Base-by-base conservation (phyloP, 2,888 invertebrate species). In the Frankliniella intonsa region DNA sequence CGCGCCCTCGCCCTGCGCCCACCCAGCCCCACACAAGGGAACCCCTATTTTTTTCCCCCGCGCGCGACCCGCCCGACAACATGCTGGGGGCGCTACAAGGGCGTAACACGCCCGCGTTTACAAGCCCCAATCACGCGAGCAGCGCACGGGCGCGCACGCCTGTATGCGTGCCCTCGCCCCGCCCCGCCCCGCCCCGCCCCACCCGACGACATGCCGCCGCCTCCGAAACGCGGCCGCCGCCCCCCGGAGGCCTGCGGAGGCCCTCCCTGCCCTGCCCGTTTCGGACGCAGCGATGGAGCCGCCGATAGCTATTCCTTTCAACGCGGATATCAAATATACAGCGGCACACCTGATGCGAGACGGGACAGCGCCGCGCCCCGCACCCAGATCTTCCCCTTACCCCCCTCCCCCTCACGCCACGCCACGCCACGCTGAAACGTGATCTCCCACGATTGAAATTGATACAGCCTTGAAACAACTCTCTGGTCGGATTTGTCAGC, bases 241-340 rank as follows among this genome's bases (percentile, higher is more conserved):
- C 38, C 3, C 38, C 38, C 38, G 5, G 3, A 2, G 38, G 38
- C 38, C 38, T 5, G 38, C 38, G 38, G 38, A 2, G 38, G 38
- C 38, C 38, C 38, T 2, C 38, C 38, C 38, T 3, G 38, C 38
- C 38, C 38, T 3, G 38, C 38, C 38, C 38, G 2, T 38, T 38
- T 38, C 38, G 38, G 38, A 38, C 38, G 38, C 38, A 38, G 38
- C 38, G 38, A 38, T 5, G 22, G n/a, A 22, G 69, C 69, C 69
- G 69, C 69, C 69, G 69, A 69, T 69, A 14, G 69, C 69, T 62
- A 62, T 62, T 62, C 62, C 62, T 76, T 76, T 76, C 69, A 69
- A 69, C 69, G 69, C 69, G 25, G 9, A 25, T 76, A 76, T 76
- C 69, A 25, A 25, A 76, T 76, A 25, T 25, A 76, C 69, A 25